Conservation (phyloP, 2,888 invertebrate genomes). For the Epistrophella euchroma region DNA sequence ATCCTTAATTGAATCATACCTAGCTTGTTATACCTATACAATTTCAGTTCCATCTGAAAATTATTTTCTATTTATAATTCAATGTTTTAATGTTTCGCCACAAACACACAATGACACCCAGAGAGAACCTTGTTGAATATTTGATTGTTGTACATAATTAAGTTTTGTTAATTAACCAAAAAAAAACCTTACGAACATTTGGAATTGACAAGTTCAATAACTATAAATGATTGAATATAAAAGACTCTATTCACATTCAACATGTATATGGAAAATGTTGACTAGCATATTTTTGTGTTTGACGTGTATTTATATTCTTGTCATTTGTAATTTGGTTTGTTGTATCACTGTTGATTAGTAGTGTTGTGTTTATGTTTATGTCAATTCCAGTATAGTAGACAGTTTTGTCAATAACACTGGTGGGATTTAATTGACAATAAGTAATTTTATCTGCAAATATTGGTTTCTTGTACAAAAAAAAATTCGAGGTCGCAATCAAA, state of each 20-base stretch:
- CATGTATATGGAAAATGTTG: no score
- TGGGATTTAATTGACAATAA: no score
- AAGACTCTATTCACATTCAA: neutral
- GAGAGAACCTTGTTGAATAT: constrained; percentile 42
- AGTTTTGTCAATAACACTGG: no score
- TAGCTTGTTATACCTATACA: neutral
- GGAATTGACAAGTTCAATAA: constrained; percentile 5
- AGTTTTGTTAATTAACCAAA: constrained; percentile 55
- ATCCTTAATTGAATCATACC: constrained; percentile 50
- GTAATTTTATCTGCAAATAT: no score
- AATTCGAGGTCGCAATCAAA: no score
- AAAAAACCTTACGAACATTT: neutral
- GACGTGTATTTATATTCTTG: neutral
- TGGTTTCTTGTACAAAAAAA: no score
- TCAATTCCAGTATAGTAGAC: no score
- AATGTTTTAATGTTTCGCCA: constrained; percentile 27
- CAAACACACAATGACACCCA: neutral
- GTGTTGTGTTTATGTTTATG: no score
- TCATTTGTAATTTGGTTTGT: neutral
- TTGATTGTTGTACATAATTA: constrained; percentile 40
- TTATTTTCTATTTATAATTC: constrained; percentile 29
- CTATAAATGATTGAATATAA: constrained; percentile 2
- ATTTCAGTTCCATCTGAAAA: neutral
- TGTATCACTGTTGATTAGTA: no score
- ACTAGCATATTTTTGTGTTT: neutral